These are phyloP conservation scores for Chaetogeoica ovagalla DNA, from an alignment of 2,888 invertebrate genomes.

Conservation along the genomic window DNA sequence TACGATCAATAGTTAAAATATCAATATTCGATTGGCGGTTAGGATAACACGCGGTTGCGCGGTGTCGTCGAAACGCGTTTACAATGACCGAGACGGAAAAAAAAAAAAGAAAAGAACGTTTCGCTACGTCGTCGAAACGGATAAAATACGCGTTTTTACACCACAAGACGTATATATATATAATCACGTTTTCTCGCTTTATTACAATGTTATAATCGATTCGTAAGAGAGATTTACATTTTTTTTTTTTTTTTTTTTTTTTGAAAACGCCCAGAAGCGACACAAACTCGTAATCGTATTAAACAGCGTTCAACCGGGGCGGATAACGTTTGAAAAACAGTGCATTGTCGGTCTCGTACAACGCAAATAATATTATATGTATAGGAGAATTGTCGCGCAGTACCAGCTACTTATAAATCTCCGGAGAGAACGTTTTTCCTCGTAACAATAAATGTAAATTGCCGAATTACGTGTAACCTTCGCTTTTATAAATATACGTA, in stretches of 20 bases:
- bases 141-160: too few relatives aligned
- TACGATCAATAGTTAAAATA: too few relatives aligned
- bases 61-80: too few relatives aligned
- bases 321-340: conserved; percentile 1
- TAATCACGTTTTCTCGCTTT: too few relatives aligned
- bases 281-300: conserved; percentile 6
- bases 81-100: too few relatives aligned
- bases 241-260: too few relatives aligned
- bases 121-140: too few relatives aligned
- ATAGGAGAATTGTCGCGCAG: conserved; percentile 6
- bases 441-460: neutral
- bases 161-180: too few relatives aligned
- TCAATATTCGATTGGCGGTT: too few relatives aligned
- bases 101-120: too few relatives aligned
- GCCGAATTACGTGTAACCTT: conserved; percentile 19
- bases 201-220: too few relatives aligned
- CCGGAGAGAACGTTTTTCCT: conserved; percentile 11
- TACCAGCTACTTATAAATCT: neutral
- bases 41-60: too few relatives aligned
- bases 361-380: neutral
- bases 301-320: neutral
- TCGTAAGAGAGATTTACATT: neutral
- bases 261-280: neutral
- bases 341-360: neutral
- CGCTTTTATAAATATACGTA: neutral